Evolutionary conservation across 2,113 vertebrate species (phyloP), one percentile per base, ranked within the genome.

Genomic region (Eptesicus fuscus): DNA sequence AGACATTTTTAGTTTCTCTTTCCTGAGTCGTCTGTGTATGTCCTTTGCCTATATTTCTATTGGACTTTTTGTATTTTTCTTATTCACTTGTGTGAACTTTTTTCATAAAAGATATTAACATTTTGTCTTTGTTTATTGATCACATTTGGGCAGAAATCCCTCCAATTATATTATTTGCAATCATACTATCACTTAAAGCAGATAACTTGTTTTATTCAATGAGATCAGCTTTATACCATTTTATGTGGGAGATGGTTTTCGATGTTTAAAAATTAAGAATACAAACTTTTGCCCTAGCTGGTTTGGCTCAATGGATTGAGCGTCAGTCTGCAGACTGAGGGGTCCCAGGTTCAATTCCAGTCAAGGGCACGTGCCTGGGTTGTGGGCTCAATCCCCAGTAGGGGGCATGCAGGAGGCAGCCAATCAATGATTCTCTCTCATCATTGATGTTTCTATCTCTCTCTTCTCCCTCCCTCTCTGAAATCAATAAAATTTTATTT

Each of bases 1-100:
- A 90, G 35, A 90, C 49, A 76, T 74, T 63, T 93, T 91, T 51
- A 51, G 35, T 95, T 90, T 82, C 13, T 87, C 22, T 94, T 92
- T 82, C 47, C 32, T 92, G 35, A 92, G 25, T 70, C 78, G 9
- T 87, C 65, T 51, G 22, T 42, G 18, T 80, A 74, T 91, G 30
- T 63, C 10, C 35, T 91, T 88, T 77, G 49, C 44, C 51, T 91
- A 5, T 63, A 71, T 88, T 88, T 91, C 37, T 83, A 1, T 47
- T 51, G 5, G 28, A 42, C 1, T 67, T 89, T 93, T 92, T 77
- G 1, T 87, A 35, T 42, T 53, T 85, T 86, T 95, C 30, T 92
- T 53, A 83, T 78, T 91, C 2, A 61, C 25, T 17, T 92, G 25
- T 77, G 7, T 84, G 30, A 88, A 71, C 13, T 86, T 74, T 90